These are phyloP conservation scores for Acheta domesticus DNA, from an alignment of 2,888 invertebrate genomes.

Conservation along the genomic window DNA sequence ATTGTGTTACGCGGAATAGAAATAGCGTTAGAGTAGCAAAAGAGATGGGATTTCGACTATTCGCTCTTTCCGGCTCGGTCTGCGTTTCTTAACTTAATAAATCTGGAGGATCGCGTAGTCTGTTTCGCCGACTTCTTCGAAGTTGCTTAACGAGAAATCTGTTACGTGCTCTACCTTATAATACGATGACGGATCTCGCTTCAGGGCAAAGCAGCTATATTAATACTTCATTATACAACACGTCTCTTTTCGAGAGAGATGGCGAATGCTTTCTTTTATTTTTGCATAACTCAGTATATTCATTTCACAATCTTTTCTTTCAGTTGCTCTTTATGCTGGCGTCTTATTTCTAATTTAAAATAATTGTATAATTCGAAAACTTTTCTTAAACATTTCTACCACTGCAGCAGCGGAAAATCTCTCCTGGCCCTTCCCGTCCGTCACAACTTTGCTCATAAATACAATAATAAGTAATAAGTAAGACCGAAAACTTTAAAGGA, in stretches of 20 bases:
- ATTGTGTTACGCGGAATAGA: not conserved
- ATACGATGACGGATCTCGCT: not conserved
- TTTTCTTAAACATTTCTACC: conserved; percentile 21
- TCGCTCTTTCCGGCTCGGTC: not conserved
- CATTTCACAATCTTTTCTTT: not conserved
- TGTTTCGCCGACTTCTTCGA: not conserved
- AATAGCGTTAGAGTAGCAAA: not conserved
- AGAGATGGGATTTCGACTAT: not conserved
- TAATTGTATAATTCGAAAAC: conserved; percentile 31
- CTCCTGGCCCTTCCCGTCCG: conserved; percentile 18
- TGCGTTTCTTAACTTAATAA: conserved; percentile 1
- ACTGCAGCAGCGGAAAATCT: not conserved
- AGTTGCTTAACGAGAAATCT: conserved; percentile 18
- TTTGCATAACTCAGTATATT: conserved; percentile 5
- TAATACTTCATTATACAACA: not conserved
- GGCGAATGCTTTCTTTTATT: not conserved
- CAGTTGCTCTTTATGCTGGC: not conserved
- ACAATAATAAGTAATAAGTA: conserved; percentile 32
- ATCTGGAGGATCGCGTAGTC: not conserved
- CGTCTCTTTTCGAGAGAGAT: not conserved
- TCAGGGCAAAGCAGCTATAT: not conserved
- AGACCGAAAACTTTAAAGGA: conserved; percentile 29
- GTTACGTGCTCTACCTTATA: not conserved
- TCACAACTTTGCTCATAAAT: conserved; percentile 28
- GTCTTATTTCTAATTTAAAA: conserved; percentile 31